A percentile compares a stretch with the other conserved stretches of the same genome.
Evolutionary conservation across 2,797 vertebrate genomes (phyloP).

Genomic region (Tolypeutes matacus): DNA sequence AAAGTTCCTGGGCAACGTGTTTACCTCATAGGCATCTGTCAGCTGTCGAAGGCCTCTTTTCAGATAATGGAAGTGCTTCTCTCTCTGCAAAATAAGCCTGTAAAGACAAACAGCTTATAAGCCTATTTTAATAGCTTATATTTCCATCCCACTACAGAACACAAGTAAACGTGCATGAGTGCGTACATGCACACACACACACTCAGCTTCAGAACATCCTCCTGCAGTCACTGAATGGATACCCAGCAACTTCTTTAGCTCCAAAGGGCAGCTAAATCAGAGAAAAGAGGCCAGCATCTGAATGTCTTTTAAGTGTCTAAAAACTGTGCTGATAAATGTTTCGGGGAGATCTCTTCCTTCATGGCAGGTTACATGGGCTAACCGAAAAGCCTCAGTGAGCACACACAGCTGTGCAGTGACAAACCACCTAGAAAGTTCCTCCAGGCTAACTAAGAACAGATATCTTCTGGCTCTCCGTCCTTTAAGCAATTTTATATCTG

Average conservation of each 20-base stretch:
- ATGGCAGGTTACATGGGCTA: background rate
- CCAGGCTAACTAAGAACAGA: background rate
- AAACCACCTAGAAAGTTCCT: background rate
- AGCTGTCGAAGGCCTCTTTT: constrained; percentile 97
- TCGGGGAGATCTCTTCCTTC: background rate
- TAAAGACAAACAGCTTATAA: constrained; percentile 64
- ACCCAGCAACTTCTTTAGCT: background rate
- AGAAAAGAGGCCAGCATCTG: background rate
- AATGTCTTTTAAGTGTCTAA: background rate
- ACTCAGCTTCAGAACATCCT: background rate
- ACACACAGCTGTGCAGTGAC: background rate
- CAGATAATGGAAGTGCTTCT: constrained; percentile 97
- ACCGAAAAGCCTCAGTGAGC: background rate
- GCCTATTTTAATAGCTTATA: background rate
- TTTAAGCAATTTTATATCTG: background rate
- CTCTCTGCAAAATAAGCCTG: constrained; percentile 94
- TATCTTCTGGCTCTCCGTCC: background rate
- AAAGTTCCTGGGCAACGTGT: background rate
- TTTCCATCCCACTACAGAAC: background rate
- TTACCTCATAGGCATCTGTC: constrained; percentile 97
- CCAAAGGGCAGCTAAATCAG: background rate
- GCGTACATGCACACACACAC: rapidly evolving
- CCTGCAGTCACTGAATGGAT: background rate
- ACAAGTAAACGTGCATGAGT: too few relatives aligned
- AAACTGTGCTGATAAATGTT: background rate